Evolutionary conservation across 1,140 invertebrate genomes (phyloP).

Genomic region (Euglossa dilemma): DNA sequence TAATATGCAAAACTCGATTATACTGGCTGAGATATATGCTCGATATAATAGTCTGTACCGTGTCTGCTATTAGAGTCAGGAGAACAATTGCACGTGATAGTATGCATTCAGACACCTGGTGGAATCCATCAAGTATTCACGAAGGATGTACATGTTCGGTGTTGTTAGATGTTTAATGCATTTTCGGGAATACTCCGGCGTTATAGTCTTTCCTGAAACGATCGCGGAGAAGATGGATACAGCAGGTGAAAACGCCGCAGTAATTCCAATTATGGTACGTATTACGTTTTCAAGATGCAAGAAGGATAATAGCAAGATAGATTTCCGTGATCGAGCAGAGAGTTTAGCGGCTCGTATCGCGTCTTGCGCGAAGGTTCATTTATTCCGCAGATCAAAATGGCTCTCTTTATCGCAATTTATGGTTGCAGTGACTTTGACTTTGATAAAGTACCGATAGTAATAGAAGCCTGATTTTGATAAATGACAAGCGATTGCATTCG

Average conservation of each 20-base stretch:
- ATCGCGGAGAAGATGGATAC: no score
- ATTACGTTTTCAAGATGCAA: not conserved
- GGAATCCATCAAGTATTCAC: conserved; percentile 24
- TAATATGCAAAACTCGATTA: conserved; percentile 16
- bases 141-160: not conserved
- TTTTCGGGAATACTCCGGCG: not conserved
- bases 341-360: no score
- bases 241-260: no score
- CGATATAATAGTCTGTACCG: not conserved
- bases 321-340: no score
- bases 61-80: conserved; percentile 3
- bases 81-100: conserved; percentile 10
- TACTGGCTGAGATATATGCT: not conserved
- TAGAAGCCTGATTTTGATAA: not conserved
- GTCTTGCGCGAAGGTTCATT: no score
- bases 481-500: not conserved
- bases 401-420: no score
- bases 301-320: no score
- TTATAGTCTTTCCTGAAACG: not conserved
- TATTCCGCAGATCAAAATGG: no score
- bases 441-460: conserved; percentile 4
- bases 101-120: conserved; percentile 4
- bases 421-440: not conserved
- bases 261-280: not conserved
- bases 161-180: conserved; percentile 7